Percentiles rank a stretch among this genome's conserved stretches.
Conservation (phyloP, 2,113 vertebrate genomes). For the Prinia subflava region DNA sequence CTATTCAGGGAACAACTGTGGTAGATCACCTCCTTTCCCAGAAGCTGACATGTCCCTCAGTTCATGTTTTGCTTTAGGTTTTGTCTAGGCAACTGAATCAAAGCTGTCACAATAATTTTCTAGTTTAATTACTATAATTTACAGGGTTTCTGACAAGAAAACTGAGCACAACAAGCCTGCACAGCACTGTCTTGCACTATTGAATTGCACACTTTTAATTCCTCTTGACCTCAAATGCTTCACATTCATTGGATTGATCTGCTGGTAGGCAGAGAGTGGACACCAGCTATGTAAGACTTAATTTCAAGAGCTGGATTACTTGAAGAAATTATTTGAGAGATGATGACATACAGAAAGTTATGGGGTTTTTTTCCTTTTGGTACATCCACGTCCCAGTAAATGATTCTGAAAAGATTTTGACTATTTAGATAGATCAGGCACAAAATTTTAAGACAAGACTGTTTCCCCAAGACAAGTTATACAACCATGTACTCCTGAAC, state of each 20-base stretch:
- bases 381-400: not conserved
- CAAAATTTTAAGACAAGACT: not conserved
- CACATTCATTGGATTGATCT: not conserved
- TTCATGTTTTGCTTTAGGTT: not conserved
- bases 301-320: not conserved
- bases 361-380: not conserved
- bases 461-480: not conserved
- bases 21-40: not conserved
- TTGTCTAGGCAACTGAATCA: not conserved
- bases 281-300: not conserved
- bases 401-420: not conserved
- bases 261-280: not conserved
- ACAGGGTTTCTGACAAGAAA: not conserved
- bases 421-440: not conserved
- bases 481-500: not conserved
- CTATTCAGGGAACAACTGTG: not conserved
- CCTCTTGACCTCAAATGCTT: not conserved
- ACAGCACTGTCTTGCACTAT: not conserved
- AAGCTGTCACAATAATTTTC: not conserved
- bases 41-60: not conserved
- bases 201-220: not conserved
- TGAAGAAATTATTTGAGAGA: not conserved
- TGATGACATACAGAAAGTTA: not conserved
- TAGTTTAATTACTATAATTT: not conserved
- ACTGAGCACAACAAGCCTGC: not conserved